These are phyloP conservation scores for Helicorthomorpha holstii DNA, from an alignment of 1,140 invertebrate species.

Conservation along the genomic window DNA sequence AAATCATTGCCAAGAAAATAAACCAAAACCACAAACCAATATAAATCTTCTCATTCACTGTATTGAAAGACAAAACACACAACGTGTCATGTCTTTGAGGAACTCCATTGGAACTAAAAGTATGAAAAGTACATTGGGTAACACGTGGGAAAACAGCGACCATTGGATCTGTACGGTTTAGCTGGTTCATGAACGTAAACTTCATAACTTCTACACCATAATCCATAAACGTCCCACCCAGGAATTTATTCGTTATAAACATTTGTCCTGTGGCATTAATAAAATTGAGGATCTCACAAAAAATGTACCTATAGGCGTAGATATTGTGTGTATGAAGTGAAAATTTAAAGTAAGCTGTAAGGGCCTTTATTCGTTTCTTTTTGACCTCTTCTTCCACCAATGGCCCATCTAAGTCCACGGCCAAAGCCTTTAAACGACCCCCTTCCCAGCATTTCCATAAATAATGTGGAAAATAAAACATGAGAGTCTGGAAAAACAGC, in stretches of 20 bases:
- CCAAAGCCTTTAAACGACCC: constrained; percentile 59
- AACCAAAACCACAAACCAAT: constrained; percentile 87
- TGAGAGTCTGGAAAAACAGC: constrained; percentile 23
- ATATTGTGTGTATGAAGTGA: constrained; percentile 43
- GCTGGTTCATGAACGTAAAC: constrained; percentile 72
- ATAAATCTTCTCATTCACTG: constrained; percentile 92
- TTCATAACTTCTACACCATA: constrained; percentile 64
- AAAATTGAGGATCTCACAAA: constrained; percentile 53
- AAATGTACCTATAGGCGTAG: constrained; percentile 49
- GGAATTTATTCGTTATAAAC: constrained; percentile 61
- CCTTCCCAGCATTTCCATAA: constrained; percentile 19
- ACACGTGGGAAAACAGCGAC: constrained; percentile 67
- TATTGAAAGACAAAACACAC: constrained; percentile 72
- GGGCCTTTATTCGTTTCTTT: constrained; percentile 9
- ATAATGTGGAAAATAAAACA: constrained; percentile 29
- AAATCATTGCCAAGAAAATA: constrained; percentile 43
- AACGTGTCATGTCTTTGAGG: constrained; percentile 78
- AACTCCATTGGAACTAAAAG: constrained; percentile 73
- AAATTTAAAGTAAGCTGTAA: constrained; percentile 21
- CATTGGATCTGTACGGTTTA: constrained; percentile 69
- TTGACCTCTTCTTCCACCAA: constrained; percentile 46
- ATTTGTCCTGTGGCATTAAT: constrained; percentile 78
- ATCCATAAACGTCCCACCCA: constrained; percentile 62
- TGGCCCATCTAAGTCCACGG: constrained; percentile 65
- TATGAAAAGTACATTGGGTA: constrained; percentile 78